Base-by-base conservation (phyloP, 2,113 vertebrate species). In the Lamprologus tigripictilis region DNA sequence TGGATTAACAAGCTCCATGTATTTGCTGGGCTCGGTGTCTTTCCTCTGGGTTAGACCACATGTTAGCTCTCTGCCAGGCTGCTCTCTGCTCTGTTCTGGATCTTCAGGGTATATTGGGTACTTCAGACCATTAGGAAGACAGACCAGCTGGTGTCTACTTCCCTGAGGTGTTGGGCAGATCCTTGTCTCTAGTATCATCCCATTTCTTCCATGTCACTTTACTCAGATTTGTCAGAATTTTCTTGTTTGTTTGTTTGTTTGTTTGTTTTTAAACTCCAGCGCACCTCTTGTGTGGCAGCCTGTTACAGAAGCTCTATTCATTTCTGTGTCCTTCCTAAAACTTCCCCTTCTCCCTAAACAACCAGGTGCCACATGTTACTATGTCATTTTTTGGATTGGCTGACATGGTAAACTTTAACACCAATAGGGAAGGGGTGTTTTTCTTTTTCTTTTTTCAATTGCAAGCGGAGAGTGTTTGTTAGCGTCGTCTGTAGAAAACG, bases 401-500 rank as follows among this genome's bases (percentile, higher is more conserved):
- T 57, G 23, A 57, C 23, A 57, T 57, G 23, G 23, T 5, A 57
- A 57, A 57, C 12, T 0, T 0, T 57, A 57, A 8, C 23, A 26
- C 54, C 54, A 8, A 26, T 57, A 57, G 23, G 12, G 0, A 57
- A 26, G 21, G 1, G 23, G 54, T 0, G 23, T 26, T 54, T 54
- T 12, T 23, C n/a, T 13, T 55, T 55, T 55, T 23, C 12, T 55
- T 57, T 53, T 57, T 57, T 57, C 7, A 57, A 2, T 57, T 0
- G 7, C 54, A 26, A 57, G 23, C 12, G 1, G 54, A 55, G 11
- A 57, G 54, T 26, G 23, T 57, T 55, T 28, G 7, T 0, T 57
- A 57, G 23, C 23, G 2, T 12, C 0, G 3, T 57, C 23, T 0
- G 12, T 57, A 26, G 54, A 14, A 57, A 26, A 57, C 3, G 0